Conservation (phyloP, 2,888 invertebrate genomes). For the Dascillus cervinus region DNA sequence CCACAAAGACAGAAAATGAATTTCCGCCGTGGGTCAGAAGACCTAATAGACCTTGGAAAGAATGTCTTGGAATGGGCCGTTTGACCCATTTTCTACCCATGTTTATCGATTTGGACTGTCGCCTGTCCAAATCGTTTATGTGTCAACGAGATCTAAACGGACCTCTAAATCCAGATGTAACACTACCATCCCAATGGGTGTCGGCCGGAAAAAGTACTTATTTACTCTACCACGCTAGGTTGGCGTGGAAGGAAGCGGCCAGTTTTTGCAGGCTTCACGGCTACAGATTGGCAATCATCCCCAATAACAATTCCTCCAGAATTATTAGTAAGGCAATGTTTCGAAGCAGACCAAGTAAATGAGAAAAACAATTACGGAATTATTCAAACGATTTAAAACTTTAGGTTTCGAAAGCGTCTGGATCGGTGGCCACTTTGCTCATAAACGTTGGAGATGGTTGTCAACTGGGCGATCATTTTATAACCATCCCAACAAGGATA, state of each 20-base stretch:
- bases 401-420: slow-evolving; percentile 8
- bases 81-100: slow-evolving; percentile 2
- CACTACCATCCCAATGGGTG: slow-evolving; percentile 5
- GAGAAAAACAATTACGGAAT: background rate
- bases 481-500: background rate
- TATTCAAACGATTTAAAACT: background rate
- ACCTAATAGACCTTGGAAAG: background rate
- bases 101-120: slow-evolving; percentile 6
- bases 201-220: slow-evolving; percentile 1
- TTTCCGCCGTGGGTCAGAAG: slow-evolving; percentile 4
- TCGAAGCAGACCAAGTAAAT: slow-evolving; percentile 5
- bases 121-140: slow-evolving; percentile 5
- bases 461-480: slow-evolving; percentile 3
- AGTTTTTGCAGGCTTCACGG: slow-evolving; percentile 6
- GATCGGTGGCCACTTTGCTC: slow-evolving; percentile 4
- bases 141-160: slow-evolving; percentile 4
- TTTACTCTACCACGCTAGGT: slow-evolving; percentile 3
- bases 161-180: slow-evolving; percentile 1
- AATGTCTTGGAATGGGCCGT: slow-evolving; percentile 7
- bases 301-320: background rate
- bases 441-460: slow-evolving; percentile 7
- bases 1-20: background rate
- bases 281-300: slow-evolving; percentile 6
- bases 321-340: slow-evolving; percentile 4
- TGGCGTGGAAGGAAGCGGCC: slow-evolving; percentile 5